A percentile compares a stretch with the other conserved stretches of the same genome.
phyloP scores from a whole-genome alignment of 1,140 invertebrate genomes.

The silkworm (Bombyx mori) region DNA sequence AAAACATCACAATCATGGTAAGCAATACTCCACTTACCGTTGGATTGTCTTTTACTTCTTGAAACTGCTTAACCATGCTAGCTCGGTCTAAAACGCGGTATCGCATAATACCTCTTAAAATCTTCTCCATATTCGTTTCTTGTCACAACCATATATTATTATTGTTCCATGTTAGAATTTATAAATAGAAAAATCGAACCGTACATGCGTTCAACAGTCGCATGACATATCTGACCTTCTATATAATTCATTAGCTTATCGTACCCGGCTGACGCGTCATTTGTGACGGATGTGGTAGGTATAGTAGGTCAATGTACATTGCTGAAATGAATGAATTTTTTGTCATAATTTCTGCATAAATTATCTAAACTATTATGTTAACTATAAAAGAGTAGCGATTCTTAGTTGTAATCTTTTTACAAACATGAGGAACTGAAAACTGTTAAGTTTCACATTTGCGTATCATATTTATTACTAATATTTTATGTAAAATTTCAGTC shows the following conservation, averaged over 20 bases:
- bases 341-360: neutral
- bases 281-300: conserved; percentile 9
- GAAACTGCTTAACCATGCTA: conserved; percentile 92
- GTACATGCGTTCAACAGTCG: conserved; percentile 26
- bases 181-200: conserved; percentile 8
- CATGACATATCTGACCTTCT: conserved; percentile 65
- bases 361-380: neutral
- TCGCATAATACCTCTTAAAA: conserved; percentile 89
- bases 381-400: too few relatives aligned
- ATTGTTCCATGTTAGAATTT: neutral
- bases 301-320: conserved; percentile 20
- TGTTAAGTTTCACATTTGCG: too few relatives aligned
- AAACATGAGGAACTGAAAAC: too few relatives aligned
- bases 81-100: conserved; percentile 85
- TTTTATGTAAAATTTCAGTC: neutral
- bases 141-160: neutral
- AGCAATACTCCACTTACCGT: conserved; percentile 75
- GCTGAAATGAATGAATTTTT: neutral
- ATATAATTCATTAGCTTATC: conserved; percentile 43
- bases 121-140: conserved; percentile 79
- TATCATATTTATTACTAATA: neutral
- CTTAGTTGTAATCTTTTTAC: too few relatives aligned
- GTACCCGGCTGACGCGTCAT: conserved; percentile 17
- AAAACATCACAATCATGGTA: conserved; percentile 13
- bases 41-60: conserved; percentile 88